Evolutionary conservation across 2,113 vertebrate species (phyloP).

Genomic region (Larimichthys polyactis): DNA sequence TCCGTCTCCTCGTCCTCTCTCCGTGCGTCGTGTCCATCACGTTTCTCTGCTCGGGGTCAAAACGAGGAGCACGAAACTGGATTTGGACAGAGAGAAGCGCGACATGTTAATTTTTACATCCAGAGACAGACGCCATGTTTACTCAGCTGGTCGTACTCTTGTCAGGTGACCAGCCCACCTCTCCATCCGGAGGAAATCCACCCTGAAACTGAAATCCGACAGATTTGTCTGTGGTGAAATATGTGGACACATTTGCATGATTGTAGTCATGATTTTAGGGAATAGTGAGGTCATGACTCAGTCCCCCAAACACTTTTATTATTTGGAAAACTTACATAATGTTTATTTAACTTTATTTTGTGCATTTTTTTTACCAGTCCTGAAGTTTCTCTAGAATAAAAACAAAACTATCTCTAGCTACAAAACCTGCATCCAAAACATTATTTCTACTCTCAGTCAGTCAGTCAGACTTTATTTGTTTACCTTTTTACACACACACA

Average conservation of each 20-base stretch:
- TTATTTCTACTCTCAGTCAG: no score
- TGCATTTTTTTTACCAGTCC: neutral
- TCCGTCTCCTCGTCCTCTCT: slow-evolving; percentile 16
- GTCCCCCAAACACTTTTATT: neutral
- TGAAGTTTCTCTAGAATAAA: neutral
- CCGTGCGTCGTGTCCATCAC: neutral
- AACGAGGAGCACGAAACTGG: neutral
- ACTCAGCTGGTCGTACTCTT: slow-evolving; percentile 68
- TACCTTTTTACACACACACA: no score
- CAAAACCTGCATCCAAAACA: neutral
- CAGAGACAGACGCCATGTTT: slow-evolving; percentile 82
- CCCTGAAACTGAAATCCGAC: neutral
- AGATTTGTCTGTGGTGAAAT: neutral
- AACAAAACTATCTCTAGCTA: neutral
- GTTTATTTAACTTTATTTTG: no score
- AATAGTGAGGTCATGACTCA: neutral
- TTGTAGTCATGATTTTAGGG: no score
- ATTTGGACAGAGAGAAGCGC: neutral
- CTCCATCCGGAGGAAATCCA: slow-evolving; percentile 29
- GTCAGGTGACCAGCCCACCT: slow-evolving; percentile 72
- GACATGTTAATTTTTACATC: slow-evolving; percentile 34
- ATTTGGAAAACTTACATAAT: neutral
- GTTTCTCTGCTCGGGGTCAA: neutral
- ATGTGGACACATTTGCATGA: neutral
- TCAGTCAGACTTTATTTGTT: no score